These are phyloP conservation scores for Bhutanitis thaidina DNA, from an alignment of 2,888 invertebrate species.

Conservation along the genomic window DNA sequence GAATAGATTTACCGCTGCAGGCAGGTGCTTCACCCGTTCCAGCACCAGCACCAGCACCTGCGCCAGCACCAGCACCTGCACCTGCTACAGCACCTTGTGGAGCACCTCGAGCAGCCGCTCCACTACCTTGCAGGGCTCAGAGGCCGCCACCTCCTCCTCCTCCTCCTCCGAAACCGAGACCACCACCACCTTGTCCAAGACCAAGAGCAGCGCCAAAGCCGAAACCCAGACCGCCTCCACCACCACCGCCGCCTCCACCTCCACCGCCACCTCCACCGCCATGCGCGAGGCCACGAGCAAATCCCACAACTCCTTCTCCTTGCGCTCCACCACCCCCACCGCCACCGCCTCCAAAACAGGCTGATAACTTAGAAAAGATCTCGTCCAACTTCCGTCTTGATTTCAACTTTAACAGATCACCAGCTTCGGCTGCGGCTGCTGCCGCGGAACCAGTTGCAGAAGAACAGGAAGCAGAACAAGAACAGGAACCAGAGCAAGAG, in stretches of 20 bases:
- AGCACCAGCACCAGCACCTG: slow-evolving; percentile 33
- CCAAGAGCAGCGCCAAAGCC: slow-evolving; percentile 54
- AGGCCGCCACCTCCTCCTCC: slow-evolving; percentile 32
- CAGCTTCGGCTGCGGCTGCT: slow-evolving; percentile 38
- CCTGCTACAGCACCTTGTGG: slow-evolving; percentile 30
- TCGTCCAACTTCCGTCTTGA: slow-evolving; percentile 62
- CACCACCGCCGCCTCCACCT: slow-evolving; percentile 49
- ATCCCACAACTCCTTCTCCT: slow-evolving; percentile 52
- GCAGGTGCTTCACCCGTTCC: slow-evolving; percentile 41
- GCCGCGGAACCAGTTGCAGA: slow-evolving; percentile 29
- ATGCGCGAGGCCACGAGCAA: slow-evolving; percentile 56
- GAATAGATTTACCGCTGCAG: slow-evolving; percentile 58
- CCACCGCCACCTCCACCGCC: slow-evolving; percentile 37
- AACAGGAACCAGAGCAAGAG: slow-evolving; percentile 27
- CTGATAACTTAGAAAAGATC: slow-evolving; percentile 55
- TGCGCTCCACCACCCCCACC: slow-evolving; percentile 42
- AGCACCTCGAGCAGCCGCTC: slow-evolving; percentile 24
- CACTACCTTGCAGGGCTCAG: slow-evolving; percentile 34
- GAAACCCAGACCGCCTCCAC: slow-evolving; percentile 43
- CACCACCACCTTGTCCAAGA: slow-evolving; percentile 50
- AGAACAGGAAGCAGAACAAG: slow-evolving; percentile 26
- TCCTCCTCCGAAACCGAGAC: slow-evolving; percentile 41
- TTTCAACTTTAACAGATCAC: slow-evolving; percentile 63
- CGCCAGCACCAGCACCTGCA: slow-evolving; percentile 29
- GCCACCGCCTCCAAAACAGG: slow-evolving; percentile 43